These are phyloP conservation scores for Drosophila recens DNA, from an alignment of 2,888 invertebrate genomes.

Conservation along the genomic window DNA sequence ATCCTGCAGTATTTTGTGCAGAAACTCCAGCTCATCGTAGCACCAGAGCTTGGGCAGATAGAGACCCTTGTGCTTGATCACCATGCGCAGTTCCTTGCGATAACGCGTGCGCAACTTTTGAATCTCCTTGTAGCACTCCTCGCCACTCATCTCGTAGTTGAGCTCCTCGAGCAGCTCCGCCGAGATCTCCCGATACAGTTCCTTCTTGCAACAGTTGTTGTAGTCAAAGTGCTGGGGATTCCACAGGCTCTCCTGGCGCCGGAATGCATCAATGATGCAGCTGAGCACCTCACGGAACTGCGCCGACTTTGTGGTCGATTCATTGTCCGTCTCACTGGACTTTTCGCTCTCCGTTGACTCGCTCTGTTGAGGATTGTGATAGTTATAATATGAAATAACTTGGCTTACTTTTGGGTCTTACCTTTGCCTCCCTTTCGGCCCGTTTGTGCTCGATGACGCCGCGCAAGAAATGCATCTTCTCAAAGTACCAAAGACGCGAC, in stretches of 20 bases:
- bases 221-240: slow-evolving; percentile 75
- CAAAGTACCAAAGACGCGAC: slow-evolving; percentile 78
- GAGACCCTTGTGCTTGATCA: slow-evolving; percentile 77
- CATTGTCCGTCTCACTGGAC: slow-evolving; percentile 65
- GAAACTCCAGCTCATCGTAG: slow-evolving; percentile 80
- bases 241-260: slow-evolving; percentile 72
- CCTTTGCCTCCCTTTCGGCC: slow-evolving; percentile 72
- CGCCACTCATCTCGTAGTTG: slow-evolving; percentile 65
- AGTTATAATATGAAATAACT: background rate
- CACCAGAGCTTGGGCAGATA: slow-evolving; percentile 82
- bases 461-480: slow-evolving; percentile 76
- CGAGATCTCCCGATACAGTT: slow-evolving; percentile 65
- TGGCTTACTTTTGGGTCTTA: slow-evolving; percentile 19
- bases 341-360: slow-evolving; percentile 66
- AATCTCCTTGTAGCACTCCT: slow-evolving; percentile 74
- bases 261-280: slow-evolving; percentile 69
- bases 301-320: slow-evolving; percentile 63
- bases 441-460: slow-evolving; percentile 72
- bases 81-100: slow-evolving; percentile 75
- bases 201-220: slow-evolving; percentile 63
- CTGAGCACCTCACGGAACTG: slow-evolving; percentile 74
- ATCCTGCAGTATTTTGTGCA: slow-evolving; percentile 73
- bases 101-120: slow-evolving; percentile 79
- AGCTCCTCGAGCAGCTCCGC: slow-evolving; percentile 63
- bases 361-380: slow-evolving; percentile 12